phyloP scores from a whole-genome alignment of 1,140 invertebrate species.

The Trachymyrmex septentrionalis region DNA sequence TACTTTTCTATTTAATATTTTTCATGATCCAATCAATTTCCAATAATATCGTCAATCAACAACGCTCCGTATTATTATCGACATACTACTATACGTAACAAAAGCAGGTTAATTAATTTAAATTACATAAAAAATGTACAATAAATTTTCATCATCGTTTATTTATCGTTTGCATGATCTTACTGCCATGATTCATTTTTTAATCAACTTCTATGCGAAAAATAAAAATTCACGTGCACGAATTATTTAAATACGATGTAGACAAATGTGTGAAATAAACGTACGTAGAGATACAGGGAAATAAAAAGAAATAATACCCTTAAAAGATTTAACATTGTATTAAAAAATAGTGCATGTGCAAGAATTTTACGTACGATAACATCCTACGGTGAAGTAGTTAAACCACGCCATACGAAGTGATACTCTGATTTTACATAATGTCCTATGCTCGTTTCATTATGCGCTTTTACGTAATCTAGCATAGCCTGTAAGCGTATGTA shows the following conservation, averaged over 20 bases:
- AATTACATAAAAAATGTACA: neutral
- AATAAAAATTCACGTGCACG: neutral
- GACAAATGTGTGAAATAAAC: neutral
- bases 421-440: neutral
- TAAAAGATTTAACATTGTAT: neutral
- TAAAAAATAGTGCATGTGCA: neutral
- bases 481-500: neutral
- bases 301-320: neutral
- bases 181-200: neutral
- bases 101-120: slow-evolving; percentile 14
- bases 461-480: slow-evolving; percentile 16
- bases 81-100: neutral
- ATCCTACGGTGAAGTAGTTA: neutral
- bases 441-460: slow-evolving; percentile 18
- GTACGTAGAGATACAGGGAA: neutral
- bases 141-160: neutral
- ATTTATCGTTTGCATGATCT: neutral
- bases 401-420: neutral
- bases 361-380: neutral
- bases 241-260: neutral
- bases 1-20: neutral
- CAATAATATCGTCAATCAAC: neutral
- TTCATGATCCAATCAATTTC: slow-evolving; percentile 1
- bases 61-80: neutral
- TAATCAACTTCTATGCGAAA: neutral